phyloP scores from a whole-genome alignment of 2,797 vertebrate species.

The Melopsittacus undulatus region DNA sequence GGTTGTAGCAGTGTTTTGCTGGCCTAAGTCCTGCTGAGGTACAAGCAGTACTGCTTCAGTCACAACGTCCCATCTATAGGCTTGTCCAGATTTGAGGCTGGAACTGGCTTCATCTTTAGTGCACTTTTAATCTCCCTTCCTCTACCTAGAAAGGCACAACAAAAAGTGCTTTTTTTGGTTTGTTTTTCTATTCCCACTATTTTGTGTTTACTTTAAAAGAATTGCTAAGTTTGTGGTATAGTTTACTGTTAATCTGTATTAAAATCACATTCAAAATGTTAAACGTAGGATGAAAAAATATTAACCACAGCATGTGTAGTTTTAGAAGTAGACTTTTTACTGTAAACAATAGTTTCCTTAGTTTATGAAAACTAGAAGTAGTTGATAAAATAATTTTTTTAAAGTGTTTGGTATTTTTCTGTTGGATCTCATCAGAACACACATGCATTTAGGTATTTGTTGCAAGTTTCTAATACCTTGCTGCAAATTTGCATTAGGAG shows the following conservation, averaged over 20 bases:
- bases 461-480: neutral
- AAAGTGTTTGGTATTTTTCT: neutral
- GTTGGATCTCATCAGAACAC: neutral
- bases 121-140: neutral
- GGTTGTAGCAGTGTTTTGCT: constrained; percentile 4
- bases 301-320: neutral
- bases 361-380: neutral
- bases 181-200: neutral
- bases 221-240: neutral
- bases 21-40: neutral
- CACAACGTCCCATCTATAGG: neutral
- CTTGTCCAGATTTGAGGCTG: neutral
- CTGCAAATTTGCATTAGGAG: neutral
- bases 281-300: neutral
- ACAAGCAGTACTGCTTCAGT: constrained; percentile 17
- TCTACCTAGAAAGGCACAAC: neutral
- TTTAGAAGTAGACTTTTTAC: neutral
- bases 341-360: neutral
- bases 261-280: neutral
- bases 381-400: neutral
- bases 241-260: neutral
- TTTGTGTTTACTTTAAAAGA: neutral
- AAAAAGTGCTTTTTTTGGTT: neutral
- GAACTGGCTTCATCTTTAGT: neutral
- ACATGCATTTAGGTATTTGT: neutral